Evolutionary conservation across 2,113 vertebrate genomes (phyloP), one percentile per base, ranked within the genome.

Genomic region (Alexandromys fortis): DNA sequence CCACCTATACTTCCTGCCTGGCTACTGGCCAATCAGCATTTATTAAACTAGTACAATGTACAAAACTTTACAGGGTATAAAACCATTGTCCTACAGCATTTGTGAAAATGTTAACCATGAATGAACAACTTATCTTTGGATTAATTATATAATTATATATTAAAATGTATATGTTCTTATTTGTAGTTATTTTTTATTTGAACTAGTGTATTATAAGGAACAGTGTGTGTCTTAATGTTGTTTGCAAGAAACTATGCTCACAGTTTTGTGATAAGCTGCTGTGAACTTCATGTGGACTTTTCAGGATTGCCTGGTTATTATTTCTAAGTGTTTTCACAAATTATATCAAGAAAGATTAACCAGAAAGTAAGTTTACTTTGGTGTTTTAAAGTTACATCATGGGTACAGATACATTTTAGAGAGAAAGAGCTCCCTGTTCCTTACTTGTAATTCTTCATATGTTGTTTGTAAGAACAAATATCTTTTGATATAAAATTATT

Each of bases 401-500:
- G 10, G 77, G 22, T 61, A n/a, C 1, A 76, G 26, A 26, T 28
- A 65, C 9, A 28, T 24, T 96, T 58, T 81, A n/a, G 21, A 7
- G 12, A 85, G 11, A 95, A 90, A 38, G 33, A 88, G 16, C 3
- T 47, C 8, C 30, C 6, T 87, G 14, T 3, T 83, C 33, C 26
- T 83, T 96, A 52, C n/a, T 90, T n/a, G 0, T 35, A 55, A 42
- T 88, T 97, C 61, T 90, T 92, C 61, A 94, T 33, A 47, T 26
- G 47, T 38, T 86, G 11, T 65, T 77, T 89, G 22, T 83, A 12
- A 38, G 28, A 33, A 45, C 14, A 92, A 70, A 6, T 10, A 75
- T 21, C 35, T 68, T 58, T 88, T 73, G 42, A 82, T 8, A 87
- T 67, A 7, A 4, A 22, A 10, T 92, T 87, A 75, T 94, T 95